phyloP scores from a whole-genome alignment of 2,797 vertebrate species.

The Clarias fuscus region DNA sequence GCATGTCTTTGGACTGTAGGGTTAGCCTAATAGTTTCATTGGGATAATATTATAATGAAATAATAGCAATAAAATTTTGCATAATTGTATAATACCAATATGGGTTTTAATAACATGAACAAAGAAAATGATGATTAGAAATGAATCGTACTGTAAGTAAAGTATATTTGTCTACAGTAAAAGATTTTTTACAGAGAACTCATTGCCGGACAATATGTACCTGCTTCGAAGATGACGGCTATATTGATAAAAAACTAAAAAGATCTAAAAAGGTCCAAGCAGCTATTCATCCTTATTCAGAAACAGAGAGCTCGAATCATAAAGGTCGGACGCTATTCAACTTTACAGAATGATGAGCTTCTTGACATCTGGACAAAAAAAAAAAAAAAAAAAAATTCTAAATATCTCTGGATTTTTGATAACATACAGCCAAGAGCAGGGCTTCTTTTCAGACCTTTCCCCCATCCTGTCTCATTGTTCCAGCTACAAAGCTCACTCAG shows the following conservation, averaged over 20 bases:
- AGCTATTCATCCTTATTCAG: background rate
- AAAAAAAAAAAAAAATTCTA: background rate
- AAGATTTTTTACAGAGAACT: background rate
- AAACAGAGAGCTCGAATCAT: background rate
- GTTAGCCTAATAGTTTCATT: too few relatives aligned
- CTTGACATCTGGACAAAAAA: background rate
- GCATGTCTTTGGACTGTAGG: too few relatives aligned
- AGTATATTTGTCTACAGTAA: background rate
- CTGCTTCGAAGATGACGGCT: background rate
- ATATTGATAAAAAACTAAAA: background rate
- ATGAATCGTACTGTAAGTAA: background rate
- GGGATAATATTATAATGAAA: too few relatives aligned
- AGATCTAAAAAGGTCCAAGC: background rate
- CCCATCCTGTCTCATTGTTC: constrained; percentile 38
- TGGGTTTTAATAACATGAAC: background rate
- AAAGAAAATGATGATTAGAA: background rate
- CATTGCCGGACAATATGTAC: background rate
- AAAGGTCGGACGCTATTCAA: constrained; percentile 5
- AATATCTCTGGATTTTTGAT: background rate
- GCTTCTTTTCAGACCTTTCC: constrained; percentile 32
- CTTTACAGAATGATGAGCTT: constrained; percentile 4
- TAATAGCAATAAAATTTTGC: too few relatives aligned
- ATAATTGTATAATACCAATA: background rate
- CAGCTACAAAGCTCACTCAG: constrained; percentile 39
- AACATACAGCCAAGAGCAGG: background rate